Conservation (phyloP, 2,113 vertebrate genomes). For the Vimba vimba region DNA sequence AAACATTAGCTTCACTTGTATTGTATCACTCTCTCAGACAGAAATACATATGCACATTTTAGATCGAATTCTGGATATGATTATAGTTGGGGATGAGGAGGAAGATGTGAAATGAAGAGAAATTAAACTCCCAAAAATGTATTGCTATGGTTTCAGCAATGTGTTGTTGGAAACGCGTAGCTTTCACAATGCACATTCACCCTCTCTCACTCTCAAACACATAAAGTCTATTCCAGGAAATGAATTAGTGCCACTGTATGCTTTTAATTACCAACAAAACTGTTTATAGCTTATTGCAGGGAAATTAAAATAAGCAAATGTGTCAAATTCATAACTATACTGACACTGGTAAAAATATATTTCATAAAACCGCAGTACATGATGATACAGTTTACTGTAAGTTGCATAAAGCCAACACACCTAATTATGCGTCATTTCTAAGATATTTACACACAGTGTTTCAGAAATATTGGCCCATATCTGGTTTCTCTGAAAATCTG, state of each 20-base stretch:
- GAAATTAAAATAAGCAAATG: background rate
- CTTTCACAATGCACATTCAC: slow-evolving; percentile 12
- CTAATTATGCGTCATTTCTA: background rate
- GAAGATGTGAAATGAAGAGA: background rate
- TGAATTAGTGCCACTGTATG: background rate
- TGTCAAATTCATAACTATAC: background rate
- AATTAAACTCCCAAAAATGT: background rate
- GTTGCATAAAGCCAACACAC: background rate
- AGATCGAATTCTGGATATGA: slow-evolving; percentile 4
- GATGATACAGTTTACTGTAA: slow-evolving; percentile 23
- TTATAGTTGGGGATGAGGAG: background rate
- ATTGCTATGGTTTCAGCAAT: background rate
- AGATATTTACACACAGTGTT: background rate
- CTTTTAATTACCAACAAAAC: slow-evolving; percentile 27
- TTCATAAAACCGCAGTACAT: slow-evolving; percentile 9
- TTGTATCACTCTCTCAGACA: background rate
- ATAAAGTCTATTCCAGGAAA: background rate
- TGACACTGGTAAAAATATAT: background rate
- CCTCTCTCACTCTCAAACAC: background rate
- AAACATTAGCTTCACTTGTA: background rate
- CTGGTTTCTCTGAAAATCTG: background rate
- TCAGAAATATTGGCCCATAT: background rate
- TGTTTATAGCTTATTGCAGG: background rate
- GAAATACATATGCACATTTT: background rate
- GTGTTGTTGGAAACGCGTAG: too few species aligned